Evolutionary conservation across 2,113 vertebrate genomes (phyloP).

Genomic region (Chrysemys picta): DNA sequence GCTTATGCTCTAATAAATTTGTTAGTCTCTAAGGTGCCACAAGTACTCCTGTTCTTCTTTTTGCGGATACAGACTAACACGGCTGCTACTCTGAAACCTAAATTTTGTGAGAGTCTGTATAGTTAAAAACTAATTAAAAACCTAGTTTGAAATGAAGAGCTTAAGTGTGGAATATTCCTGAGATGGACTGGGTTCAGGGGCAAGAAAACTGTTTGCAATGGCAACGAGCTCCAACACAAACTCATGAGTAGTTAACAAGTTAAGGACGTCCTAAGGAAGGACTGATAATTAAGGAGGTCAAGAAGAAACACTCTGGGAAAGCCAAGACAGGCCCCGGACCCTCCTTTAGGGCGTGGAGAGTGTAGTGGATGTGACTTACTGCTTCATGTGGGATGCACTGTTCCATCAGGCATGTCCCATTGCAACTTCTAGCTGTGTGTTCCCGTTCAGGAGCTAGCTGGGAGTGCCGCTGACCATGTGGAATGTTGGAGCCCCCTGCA

Average conservation of each 20-base stretch:
- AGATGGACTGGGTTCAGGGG: neutral
- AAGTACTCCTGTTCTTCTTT: too few relatives aligned
- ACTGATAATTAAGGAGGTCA: neutral
- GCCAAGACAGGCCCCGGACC: neutral
- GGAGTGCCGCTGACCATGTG: neutral
- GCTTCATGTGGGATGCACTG: neutral
- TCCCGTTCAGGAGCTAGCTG: neutral
- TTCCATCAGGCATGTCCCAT: neutral
- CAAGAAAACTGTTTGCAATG: neutral
- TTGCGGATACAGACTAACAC: too few relatives aligned
- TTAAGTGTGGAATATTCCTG: neutral
- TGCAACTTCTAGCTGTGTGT: neutral
- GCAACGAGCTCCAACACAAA: neutral
- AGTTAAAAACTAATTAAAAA: neutral
- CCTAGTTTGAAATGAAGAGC: neutral
- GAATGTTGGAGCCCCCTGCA: neutral
- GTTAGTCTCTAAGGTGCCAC: too few relatives aligned
- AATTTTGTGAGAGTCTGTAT: neutral
- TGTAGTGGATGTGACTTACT: neutral
- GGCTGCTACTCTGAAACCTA: too few relatives aligned
- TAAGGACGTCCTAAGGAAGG: neutral
- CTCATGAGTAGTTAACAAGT: neutral
- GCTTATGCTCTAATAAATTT: too few relatives aligned
- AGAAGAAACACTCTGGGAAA: neutral
- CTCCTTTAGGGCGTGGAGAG: neutral